phyloP scores from a whole-genome alignment of 1,140 invertebrate genomes.

The Drosophila quadrilineata region DNA sequence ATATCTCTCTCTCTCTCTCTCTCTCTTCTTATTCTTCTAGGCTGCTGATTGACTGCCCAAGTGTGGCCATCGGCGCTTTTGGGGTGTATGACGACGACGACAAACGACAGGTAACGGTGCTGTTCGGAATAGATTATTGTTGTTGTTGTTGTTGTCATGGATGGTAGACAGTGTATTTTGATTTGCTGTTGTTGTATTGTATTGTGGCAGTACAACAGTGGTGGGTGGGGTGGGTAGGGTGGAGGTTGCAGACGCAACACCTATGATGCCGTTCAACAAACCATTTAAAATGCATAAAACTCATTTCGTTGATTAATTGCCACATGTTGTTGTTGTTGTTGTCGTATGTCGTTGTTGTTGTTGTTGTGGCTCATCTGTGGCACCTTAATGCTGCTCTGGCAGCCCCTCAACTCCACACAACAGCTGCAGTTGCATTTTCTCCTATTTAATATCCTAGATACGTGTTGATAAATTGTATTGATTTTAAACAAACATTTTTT shows the following conservation, averaged over 20 bases:
- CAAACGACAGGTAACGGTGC: constrained; percentile 65
- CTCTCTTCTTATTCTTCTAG: background rate
- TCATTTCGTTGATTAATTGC: constrained; percentile 78
- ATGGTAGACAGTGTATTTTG: no score
- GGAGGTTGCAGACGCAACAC: background rate
- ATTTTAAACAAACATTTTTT: no score
- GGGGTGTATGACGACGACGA: constrained; percentile 23
- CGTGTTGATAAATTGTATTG: constrained; percentile 52
- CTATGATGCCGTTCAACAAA: constrained; percentile 32
- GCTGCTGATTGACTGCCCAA: constrained; percentile 41
- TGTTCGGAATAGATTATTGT: constrained; percentile 3
- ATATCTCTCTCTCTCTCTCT: background rate
- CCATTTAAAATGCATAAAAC: constrained; percentile 79
- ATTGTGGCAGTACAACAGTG: no score
- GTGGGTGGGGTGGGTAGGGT: no score
- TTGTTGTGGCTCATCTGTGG: constrained; percentile 14
- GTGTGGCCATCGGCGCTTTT: constrained; percentile 34
- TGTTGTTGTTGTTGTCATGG: no score
- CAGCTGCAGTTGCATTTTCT: constrained; percentile 56
- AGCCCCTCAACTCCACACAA: background rate
- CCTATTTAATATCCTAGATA: constrained; percentile 64
- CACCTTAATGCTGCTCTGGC: constrained; percentile 21
- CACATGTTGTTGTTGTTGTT: constrained; percentile 18
- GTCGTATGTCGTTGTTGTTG: background rate
- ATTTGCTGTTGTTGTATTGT: no score